Conservation (phyloP, 2,888 invertebrate genomes). For the Eristalinus aeneus region DNA sequence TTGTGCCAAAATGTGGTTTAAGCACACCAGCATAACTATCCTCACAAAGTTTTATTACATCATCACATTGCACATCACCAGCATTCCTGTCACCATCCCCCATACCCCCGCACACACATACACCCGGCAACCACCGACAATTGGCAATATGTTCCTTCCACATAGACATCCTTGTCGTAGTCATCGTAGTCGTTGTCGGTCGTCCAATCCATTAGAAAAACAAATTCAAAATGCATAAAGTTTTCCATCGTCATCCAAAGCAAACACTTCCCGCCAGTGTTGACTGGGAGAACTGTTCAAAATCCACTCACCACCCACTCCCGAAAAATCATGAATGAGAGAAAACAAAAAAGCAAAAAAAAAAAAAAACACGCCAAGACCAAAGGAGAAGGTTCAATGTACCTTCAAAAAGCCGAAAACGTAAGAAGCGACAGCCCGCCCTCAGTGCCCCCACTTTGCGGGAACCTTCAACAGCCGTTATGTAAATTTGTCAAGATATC, state of each 20-base stretch:
- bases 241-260: conserved; percentile 63
- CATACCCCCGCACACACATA: not conserved
- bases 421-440: conserved; percentile 10
- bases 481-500: conserved; percentile 63
- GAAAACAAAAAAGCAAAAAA: conserved; percentile 36
- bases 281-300: conserved; percentile 53
- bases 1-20: not conserved
- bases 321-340: too few relatives aligned
- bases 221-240: conserved; percentile 56
- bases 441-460: not conserved
- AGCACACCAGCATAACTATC: not conserved
- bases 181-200: not conserved
- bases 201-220: conserved; percentile 41
- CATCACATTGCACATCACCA: not conserved
- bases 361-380: not conserved
- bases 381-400: conserved; percentile 51
- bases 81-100: too few relatives aligned
- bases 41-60: not conserved
- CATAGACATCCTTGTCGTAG: not conserved
- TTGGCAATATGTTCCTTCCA: not conserved
- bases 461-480: conserved; percentile 43
- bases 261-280: conserved; percentile 49
- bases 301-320: conserved; percentile 9
- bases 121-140: not conserved
- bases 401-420: conserved; percentile 50